Evolutionary conservation across 2,797 vertebrate species (phyloP), one percentile per base, ranked within the genome.

Genomic region (Sebastes diaconus): DNA sequence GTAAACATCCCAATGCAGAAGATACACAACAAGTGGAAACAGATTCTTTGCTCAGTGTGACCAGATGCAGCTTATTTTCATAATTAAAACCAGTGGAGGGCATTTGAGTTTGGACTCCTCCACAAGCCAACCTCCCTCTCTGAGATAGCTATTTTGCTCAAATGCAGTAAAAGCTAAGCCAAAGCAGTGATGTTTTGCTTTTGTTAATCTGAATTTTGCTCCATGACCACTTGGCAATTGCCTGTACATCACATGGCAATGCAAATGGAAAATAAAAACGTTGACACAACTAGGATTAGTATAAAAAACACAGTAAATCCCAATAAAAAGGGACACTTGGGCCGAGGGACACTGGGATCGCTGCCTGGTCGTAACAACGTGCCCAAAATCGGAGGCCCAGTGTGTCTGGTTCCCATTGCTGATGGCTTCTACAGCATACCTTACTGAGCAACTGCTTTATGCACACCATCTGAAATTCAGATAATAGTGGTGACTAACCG

Each of bases 71-170:
- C 70, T 79, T 64, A 60, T 86, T 90, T 84, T 74, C 58, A 42
- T 89, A 82, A 93, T 93, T 66, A 89, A 92, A 92, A 88, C 84
- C 87, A 91, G 87, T 39, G 30, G 65, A 82, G 68, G 36, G 61
- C 34, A 68, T 83, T 86, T 34, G 25, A 77, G 80, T 75, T 81
- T 73, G 57, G 25, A 77, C 55, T 84, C 78, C 68, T 64, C 34
- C 39, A 85, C 73, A 77, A 69, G 77, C 46, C 73, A 77, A 75
- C 68, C 58, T 64, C 50, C 42, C 61, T 55, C n/a, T 80, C 50
- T 69, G 60, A 77, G 85, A 84, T 14, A 55, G 14, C 32, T 61
- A 20, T 63, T 65, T 69, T 50, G 13, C 55, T 75, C 16, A 46
- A 42, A n/a, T 32, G 16, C 55, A 86, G 2, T 0, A 66, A 39